Base-by-base conservation (phyloP, 2,888 invertebrate genomes). In the Machimus atricapillus region DNA sequence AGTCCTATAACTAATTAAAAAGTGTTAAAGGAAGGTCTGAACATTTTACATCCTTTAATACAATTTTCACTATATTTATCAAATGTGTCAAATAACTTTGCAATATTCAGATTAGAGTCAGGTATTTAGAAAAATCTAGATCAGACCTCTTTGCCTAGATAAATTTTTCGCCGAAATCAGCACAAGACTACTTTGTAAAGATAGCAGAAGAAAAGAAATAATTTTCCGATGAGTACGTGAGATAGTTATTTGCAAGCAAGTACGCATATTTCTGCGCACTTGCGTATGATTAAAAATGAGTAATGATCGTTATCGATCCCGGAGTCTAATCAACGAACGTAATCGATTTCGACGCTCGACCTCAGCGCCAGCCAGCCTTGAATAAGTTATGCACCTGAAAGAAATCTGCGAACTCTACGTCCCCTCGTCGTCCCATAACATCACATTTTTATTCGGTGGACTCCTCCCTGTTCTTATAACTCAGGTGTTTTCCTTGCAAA, bases 321-420 rank as follows among this genome's bases (percentile, higher is more conserved):
- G 14, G 16, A 73, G 66, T 66, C 40, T 66, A 83, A 83, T 83
- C 73, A 66, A 37, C n/a, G 66, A 83, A 37, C 40, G 19, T 37
- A 83, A 83, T 83, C 83, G 56, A 83, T 83, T 66, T 43, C 83
- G 83, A 83, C 27, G 66, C 34, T 52, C n/a, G 82, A 82, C 58
- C 43, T 46, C 82, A 76, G 37, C 19, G 19, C 23, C 27, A 23
- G 23, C 66, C 66, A 37, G 19, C 58, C 56, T 52, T 82, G 37
- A 83, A 43, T 73, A 73, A 73, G 66, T 14, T 66, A 40, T 83
- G 37, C 83, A 31, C 40, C 40, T 81, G 81, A 56, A 46, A n/a
- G 31, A 43, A 56, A 40, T 34, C 58, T n/a, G 23, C 43, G 14
- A 79, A 43, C 9, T 7, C 3, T 58, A 16, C 82, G 23, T 56